Conservation (phyloP, 2,888 invertebrate species). For the Agapetus fuscipes region DNA sequence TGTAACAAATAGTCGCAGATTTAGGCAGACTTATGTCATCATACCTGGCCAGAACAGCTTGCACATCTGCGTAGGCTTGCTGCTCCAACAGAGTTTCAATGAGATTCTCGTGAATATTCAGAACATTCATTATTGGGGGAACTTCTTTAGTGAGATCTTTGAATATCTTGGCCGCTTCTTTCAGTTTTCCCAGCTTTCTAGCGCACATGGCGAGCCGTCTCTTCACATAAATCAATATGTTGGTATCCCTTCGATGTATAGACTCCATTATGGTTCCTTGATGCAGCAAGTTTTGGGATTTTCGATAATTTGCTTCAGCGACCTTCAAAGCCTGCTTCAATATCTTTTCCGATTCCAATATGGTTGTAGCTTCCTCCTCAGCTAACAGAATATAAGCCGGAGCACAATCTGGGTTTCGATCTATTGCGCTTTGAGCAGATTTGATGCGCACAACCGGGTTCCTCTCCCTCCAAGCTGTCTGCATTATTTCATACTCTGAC, state of each 20-base stretch:
- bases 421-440: slow-evolving; percentile 81
- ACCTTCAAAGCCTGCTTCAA: slow-evolving; percentile 74
- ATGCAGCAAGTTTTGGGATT: slow-evolving; percentile 72
- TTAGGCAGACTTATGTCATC: slow-evolving; percentile 92
- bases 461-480: slow-evolving; percentile 93
- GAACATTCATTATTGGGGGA: slow-evolving; percentile 87
- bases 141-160: slow-evolving; percentile 94
- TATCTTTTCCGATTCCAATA: slow-evolving; percentile 77
- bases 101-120: slow-evolving; percentile 92
- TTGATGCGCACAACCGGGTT: slow-evolving; percentile 85
- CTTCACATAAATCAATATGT: slow-evolving; percentile 89
- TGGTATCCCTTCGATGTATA: slow-evolving; percentile 79
- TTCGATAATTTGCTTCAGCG: slow-evolving; percentile 69
- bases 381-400: slow-evolving; percentile 91
- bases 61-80: slow-evolving; percentile 95
- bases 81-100: slow-evolving; percentile 92
- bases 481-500: slow-evolving; percentile 89
- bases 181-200: slow-evolving; percentile 82
- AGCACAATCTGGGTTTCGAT: slow-evolving; percentile 84
- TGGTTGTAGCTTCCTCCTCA: slow-evolving; percentile 93
- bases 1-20: slow-evolving; percentile 92
- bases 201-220: slow-evolving; percentile 96
- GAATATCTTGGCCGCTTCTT: slow-evolving; percentile 95
- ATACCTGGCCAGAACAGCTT: slow-evolving; percentile 46
- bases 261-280: slow-evolving; percentile 65